Conservation (phyloP, 1,140 invertebrate genomes). For the Muscidifurax raptorellus region DNA sequence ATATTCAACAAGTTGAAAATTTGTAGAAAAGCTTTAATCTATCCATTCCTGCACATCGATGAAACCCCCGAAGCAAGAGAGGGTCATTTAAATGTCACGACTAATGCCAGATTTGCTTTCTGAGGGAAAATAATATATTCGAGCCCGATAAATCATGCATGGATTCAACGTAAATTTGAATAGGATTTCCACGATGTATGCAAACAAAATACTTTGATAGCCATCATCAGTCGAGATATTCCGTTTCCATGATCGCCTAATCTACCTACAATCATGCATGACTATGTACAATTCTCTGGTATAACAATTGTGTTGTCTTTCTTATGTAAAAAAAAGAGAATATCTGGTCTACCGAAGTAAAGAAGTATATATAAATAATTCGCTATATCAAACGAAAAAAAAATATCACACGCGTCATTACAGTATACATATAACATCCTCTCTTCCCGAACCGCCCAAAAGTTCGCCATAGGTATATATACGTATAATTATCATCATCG, state of each 20-base stretch:
- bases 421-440: neutral
- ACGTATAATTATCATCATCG: neutral
- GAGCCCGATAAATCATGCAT: slow-evolving; percentile 7
- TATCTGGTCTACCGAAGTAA: no score
- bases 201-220: neutral
- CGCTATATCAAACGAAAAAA: no score
- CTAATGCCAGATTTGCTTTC: neutral
- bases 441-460: neutral
- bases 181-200: slow-evolving; percentile 6
- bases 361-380: no score
- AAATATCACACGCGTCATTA: no score
- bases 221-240: neutral
- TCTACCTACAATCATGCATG: slow-evolving; percentile 23
- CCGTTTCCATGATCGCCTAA: neutral
- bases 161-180: slow-evolving; percentile 10
- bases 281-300: neutral
- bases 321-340: no score
- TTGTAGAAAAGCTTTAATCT: neutral
- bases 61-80: no score
- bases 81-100: neutral
- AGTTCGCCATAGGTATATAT: neutral
- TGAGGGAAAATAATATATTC: neutral
- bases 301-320: neutral
- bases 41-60: no score
- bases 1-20: neutral